Conservation (phyloP, 2,888 invertebrate genomes). For the Megalurothrips usitatus region DNA sequence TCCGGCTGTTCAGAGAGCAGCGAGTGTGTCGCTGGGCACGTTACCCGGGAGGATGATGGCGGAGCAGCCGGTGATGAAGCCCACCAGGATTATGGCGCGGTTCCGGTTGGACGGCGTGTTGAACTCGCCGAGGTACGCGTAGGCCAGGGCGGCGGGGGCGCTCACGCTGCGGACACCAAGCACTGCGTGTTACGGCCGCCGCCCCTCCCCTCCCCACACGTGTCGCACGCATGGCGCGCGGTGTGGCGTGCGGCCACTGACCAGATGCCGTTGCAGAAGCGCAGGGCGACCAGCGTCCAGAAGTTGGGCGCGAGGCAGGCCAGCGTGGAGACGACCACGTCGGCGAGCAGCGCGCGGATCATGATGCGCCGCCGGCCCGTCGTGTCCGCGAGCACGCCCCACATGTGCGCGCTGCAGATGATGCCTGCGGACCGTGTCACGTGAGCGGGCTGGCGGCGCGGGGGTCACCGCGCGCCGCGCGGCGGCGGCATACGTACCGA, state of each 20-base stretch:
- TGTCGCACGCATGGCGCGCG: too few relatives aligned
- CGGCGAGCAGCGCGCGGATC: constrained; percentile 14
- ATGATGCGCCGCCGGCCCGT: constrained; percentile 19
- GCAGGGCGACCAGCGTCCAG: not conserved
- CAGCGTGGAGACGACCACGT: not conserved
- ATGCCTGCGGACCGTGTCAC: not conserved
- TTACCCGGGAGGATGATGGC: constrained; percentile 30
- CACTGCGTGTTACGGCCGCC: not conserved
- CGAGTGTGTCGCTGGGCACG: too few relatives aligned
- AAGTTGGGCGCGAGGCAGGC: constrained; percentile 15
- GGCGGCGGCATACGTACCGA: constrained; percentile 55
- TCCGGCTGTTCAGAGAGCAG: too few relatives aligned
- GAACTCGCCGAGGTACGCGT: constrained; percentile 58
- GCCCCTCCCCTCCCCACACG: too few relatives aligned
- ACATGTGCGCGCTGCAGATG: constrained; percentile 21
- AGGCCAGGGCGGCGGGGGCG: constrained; percentile 54
- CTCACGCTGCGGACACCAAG: constrained; percentile 41
- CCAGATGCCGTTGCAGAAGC: constrained; percentile 7
- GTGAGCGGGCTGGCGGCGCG: not conserved
- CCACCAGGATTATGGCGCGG: constrained; percentile 51
- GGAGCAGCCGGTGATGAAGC: constrained; percentile 30
- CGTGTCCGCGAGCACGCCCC: constrained; percentile 20
- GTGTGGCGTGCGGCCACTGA: too few relatives aligned
- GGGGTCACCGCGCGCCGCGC: not conserved
- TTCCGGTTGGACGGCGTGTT: constrained; percentile 50